These are phyloP conservation scores for Microdon myrmicae DNA, from an alignment of 2,888 invertebrate species.

Conservation along the genomic window DNA sequence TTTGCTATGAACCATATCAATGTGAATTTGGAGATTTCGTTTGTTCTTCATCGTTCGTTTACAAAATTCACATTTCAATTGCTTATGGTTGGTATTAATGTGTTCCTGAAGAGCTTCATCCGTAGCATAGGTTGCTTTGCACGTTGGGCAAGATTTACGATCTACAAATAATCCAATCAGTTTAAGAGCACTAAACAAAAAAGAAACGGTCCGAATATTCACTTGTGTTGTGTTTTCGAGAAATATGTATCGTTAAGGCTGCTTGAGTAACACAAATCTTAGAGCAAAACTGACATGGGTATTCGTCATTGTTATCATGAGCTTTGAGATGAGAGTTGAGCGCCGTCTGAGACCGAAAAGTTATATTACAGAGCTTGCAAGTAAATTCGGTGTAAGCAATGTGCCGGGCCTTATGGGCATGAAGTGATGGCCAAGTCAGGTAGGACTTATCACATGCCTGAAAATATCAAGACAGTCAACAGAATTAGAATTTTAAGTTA, in stretches of 20 bases:
- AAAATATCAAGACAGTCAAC: no score
- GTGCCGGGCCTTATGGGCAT: slow-evolving; percentile 58
- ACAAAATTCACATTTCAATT: slow-evolving; percentile 58
- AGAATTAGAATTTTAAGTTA: no score
- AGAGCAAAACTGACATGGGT: slow-evolving; percentile 61
- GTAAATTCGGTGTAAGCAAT: slow-evolving; percentile 4
- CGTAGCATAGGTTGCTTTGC: slow-evolving; percentile 56
- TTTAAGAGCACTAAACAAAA: slow-evolving; percentile 45
- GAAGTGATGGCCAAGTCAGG: slow-evolving; percentile 60
- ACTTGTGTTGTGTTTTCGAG: slow-evolving; percentile 64
- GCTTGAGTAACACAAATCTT: slow-evolving; percentile 61
- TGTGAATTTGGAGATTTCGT: slow-evolving; percentile 59
- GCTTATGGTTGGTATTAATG: slow-evolving; percentile 57
- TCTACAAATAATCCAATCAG: slow-evolving; percentile 40
- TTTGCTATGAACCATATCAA: slow-evolving; percentile 60
- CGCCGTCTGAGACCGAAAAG: slow-evolving; percentile 51
- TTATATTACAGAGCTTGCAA: slow-evolving; percentile 24
- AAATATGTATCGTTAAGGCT: slow-evolving; percentile 64
- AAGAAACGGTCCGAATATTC: slow-evolving; percentile 19
- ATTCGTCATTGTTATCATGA: slow-evolving; percentile 38
- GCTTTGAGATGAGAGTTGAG: slow-evolving; percentile 22
- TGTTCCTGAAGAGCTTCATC: slow-evolving; percentile 58
- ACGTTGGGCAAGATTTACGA: slow-evolving; percentile 55
- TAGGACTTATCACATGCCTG: slow-evolving; percentile 60
- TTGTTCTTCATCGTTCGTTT: slow-evolving; percentile 59